These are phyloP conservation scores for Hartigia nigra DNA, from an alignment of 2,888 invertebrate genomes.

Conservation along the genomic window DNA sequence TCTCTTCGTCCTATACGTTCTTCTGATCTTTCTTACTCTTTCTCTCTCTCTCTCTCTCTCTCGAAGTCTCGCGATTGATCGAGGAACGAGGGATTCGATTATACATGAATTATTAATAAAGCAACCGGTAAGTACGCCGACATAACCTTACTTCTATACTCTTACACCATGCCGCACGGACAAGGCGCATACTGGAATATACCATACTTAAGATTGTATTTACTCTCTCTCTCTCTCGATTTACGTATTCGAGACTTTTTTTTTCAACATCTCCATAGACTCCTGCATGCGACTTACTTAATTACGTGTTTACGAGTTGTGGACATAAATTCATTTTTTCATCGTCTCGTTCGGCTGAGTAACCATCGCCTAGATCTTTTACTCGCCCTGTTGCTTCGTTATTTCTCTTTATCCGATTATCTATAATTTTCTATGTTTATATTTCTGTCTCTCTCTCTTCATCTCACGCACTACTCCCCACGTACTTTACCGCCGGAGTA, in stretches of 20 bases:
- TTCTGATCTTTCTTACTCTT: background rate
- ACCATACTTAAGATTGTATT: background rate
- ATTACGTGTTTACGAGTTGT: slow-evolving; percentile 56
- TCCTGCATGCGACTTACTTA: slow-evolving; percentile 33
- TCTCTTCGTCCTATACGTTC: background rate
- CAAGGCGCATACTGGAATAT: background rate
- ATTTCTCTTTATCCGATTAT: background rate
- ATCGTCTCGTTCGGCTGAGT: slow-evolving; percentile 27
- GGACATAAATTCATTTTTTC: slow-evolving; percentile 51
- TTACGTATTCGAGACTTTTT: background rate
- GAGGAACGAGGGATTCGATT: background rate
- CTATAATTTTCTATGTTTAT: background rate
- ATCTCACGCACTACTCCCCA: slow-evolving; percentile 14
- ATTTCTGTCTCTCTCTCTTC: background rate
- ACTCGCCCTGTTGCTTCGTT: background rate
- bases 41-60: background rate
- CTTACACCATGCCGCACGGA: background rate
- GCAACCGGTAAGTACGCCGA: slow-evolving; percentile 1
- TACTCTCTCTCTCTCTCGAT: background rate
- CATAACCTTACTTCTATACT: background rate
- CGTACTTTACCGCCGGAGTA: slow-evolving; percentile 40
- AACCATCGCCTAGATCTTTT: background rate
- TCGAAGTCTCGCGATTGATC: background rate
- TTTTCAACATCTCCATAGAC: background rate
- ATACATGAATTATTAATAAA: background rate